Evolutionary conservation across 2,797 vertebrate species (phyloP).

Genomic region (Pantherophis vulpinus): DNA sequence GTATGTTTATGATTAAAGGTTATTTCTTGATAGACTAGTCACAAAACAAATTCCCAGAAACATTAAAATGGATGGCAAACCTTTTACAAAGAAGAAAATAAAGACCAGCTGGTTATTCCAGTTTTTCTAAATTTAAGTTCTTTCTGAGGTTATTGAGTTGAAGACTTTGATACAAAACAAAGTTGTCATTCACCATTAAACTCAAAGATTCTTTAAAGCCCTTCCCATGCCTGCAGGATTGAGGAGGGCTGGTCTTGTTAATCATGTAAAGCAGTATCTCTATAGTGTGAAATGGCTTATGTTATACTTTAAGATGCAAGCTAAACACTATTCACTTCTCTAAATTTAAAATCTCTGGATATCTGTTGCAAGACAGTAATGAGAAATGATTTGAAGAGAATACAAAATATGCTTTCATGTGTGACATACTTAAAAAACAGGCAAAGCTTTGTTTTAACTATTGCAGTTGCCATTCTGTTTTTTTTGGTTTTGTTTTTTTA

Average conservation of each 20-base stretch:
- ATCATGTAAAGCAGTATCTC: background rate
- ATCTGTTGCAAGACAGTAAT: background rate
- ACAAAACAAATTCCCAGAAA: slow-evolving; percentile 27
- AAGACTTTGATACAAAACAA: background rate
- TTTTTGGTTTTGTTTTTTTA: too few relatives aligned
- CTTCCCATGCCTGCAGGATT: background rate
- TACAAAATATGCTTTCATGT: background rate
- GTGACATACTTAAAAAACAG: background rate
- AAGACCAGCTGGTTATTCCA: slow-evolving; percentile 49
- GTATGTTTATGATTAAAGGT: slow-evolving; percentile 31
- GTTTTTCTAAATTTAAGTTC: slow-evolving; percentile 25
- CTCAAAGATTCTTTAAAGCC: background rate
- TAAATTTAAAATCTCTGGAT: background rate
- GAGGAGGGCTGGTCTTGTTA: background rate
- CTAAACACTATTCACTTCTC: background rate
- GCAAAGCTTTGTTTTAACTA: background rate
- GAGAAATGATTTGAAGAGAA: background rate
- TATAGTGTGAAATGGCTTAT: background rate
- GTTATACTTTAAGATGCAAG: background rate
- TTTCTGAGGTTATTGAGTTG: fast-evolving
- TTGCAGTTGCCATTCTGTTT: background rate
- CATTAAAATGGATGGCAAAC: slow-evolving; percentile 52
- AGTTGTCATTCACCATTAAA: background rate
- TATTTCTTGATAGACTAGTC: slow-evolving; percentile 10
- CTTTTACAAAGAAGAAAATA: slow-evolving; percentile 26